Percentiles rank a stretch among this genome's conserved stretches.
Evolutionary conservation across 2,113 vertebrate species (phyloP).

Genomic region (Sturnira hondurensis): DNA sequence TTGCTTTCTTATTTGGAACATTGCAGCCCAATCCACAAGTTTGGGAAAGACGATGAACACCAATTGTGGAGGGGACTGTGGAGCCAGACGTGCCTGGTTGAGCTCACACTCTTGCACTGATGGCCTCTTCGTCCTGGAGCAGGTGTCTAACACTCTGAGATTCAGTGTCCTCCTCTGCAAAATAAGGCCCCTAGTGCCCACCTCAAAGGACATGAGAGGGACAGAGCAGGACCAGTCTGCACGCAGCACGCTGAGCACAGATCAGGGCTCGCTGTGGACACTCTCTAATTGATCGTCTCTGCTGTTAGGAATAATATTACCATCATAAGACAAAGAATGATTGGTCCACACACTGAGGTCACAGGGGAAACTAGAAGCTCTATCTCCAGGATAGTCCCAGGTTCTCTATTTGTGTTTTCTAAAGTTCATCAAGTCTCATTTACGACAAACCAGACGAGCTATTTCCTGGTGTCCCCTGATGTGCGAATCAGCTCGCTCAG

Average conservation of each 20-base stretch:
- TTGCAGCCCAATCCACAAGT: background rate
- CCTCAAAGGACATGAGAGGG: background rate
- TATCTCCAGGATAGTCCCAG: background rate
- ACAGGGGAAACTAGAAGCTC: background rate
- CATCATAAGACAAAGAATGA: background rate
- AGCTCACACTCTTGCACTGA: background rate
- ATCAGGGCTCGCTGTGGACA: background rate
- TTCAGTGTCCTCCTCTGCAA: background rate
- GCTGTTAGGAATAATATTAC: background rate
- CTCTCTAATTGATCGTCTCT: background rate
- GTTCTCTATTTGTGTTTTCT: background rate
- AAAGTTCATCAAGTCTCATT: slow-evolving; percentile 32
- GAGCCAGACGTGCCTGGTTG: background rate
- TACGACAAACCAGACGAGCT: background rate
- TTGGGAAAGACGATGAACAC: background rate
- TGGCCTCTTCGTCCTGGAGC: background rate
- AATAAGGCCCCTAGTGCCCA: background rate
- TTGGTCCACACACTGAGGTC: background rate
- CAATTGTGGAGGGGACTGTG: accelerated
- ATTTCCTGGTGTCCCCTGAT: background rate
- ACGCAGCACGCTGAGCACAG: too few relatives aligned
- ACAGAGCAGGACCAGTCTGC: background rate
- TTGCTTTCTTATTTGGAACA: background rate
- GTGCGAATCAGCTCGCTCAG: background rate
- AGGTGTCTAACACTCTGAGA: background rate